Evolutionary conservation across 92 coral and sea anemone genomes (phyloP).

Genomic region (Palythoa heliodiscus): DNA sequence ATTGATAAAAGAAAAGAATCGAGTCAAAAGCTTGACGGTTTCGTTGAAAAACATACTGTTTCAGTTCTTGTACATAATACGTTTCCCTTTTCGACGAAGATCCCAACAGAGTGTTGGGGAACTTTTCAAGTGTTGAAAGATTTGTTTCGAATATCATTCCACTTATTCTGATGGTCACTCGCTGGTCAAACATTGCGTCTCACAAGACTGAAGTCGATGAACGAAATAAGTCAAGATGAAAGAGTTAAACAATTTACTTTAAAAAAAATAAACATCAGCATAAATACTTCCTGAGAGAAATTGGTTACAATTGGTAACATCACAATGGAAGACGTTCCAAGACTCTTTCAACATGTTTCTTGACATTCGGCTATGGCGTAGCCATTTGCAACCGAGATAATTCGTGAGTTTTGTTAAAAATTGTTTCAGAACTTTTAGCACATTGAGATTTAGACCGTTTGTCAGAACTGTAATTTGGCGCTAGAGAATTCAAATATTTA

Average conservation of each 20-base stretch:
- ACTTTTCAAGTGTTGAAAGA: conserved; percentile 77
- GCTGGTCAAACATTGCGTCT: conserved; percentile 67
- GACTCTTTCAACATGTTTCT: background rate
- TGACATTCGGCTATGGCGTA: background rate
- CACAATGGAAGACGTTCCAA: background rate
- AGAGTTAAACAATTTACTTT: background rate
- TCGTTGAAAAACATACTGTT: conserved; percentile 92
- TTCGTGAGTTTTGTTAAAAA: background rate
- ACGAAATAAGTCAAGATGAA: background rate
- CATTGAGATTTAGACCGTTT: background rate
- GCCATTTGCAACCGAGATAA: background rate
- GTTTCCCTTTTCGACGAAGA: conserved; percentile 69
- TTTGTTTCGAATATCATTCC: conserved; percentile 96
- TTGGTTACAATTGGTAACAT: background rate
- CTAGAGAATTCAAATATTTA: conserved; percentile 4
- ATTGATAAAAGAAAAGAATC: conserved; percentile 88
- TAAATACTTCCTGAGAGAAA: background rate
- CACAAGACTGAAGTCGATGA: background rate
- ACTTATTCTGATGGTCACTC: conserved; percentile 93
- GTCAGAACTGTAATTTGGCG: background rate
- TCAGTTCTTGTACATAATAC: conserved; percentile 71
- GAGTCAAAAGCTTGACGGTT: conserved; percentile 92
- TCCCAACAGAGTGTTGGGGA: conserved; percentile 91
- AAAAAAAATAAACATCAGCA: background rate
- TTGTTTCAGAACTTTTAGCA: conserved; percentile 1